phyloP scores from a whole-genome alignment of 2,888 invertebrate species.

The Toxonevra muliebris region DNA sequence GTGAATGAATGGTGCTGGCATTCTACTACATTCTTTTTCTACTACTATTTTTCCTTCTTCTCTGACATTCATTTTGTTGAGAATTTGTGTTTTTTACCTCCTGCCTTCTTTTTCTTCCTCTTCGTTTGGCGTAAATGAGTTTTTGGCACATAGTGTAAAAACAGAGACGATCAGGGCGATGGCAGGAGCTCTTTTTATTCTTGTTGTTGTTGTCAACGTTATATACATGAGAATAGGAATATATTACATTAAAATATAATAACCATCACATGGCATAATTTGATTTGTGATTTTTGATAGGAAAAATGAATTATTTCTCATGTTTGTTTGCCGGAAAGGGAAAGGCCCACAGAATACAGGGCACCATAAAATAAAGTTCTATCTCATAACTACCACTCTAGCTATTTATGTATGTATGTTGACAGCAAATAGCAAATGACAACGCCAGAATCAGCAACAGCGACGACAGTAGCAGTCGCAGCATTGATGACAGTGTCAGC shows the following conservation, averaged over 20 bases:
- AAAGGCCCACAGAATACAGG: too few species aligned
- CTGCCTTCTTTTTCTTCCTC: conserved; percentile 2
- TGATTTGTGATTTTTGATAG: conserved; percentile 64
- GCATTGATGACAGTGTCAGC: conserved; percentile 19
- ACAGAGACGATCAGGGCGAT: not conserved
- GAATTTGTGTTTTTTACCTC: conserved; percentile 7
- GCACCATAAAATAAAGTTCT: too few species aligned
- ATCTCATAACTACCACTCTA: too few species aligned
- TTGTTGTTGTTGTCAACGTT: too few species aligned
- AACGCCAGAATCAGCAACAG: not conserved
- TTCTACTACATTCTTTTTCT: too few species aligned
- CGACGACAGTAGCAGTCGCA: conserved; percentile 8
- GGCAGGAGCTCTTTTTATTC: too few species aligned
- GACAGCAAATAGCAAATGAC: not conserved
- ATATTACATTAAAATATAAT: conserved; percentile 36
- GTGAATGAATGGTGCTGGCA: too few species aligned
- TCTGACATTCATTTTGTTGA: conserved; percentile 16
- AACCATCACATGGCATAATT: conserved; percentile 60
- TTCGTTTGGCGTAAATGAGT: conserved; percentile 18
- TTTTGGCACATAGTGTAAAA: not conserved
- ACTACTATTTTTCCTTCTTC: too few species aligned
- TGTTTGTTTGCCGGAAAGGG: not conserved
- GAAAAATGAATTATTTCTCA: conserved; percentile 56
- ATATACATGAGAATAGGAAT: not conserved
- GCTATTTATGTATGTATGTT: too few species aligned